phyloP scores from a whole-genome alignment of 2,888 invertebrate genomes.

The Hirtodrosophila duncani region DNA sequence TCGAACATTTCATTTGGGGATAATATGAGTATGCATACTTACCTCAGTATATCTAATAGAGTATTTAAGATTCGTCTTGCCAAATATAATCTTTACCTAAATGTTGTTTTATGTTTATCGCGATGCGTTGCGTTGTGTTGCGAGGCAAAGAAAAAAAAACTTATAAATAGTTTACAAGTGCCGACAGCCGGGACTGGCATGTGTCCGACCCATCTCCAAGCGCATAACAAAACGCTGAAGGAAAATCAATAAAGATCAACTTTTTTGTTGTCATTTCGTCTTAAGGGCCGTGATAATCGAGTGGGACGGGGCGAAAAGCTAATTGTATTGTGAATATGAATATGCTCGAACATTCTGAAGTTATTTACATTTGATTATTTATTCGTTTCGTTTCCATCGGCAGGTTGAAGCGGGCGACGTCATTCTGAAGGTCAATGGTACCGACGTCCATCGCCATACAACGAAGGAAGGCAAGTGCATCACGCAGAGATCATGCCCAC shows the following conservation, averaged over 20 bases:
- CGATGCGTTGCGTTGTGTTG: constrained; percentile 29
- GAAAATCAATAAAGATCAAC: constrained; percentile 48
- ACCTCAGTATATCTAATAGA: too few species aligned
- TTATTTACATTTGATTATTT: constrained; percentile 7
- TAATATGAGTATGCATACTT: too few species aligned
- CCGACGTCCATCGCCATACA: constrained; percentile 93
- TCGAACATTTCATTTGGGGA: too few species aligned
- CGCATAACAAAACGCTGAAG: constrained; percentile 21
- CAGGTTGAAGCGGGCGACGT: constrained; percentile 97
- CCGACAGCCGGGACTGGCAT: constrained; percentile 35
- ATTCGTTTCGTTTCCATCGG: too few species aligned
- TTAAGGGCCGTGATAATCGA: constrained; percentile 5
- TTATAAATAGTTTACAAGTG: constrained; percentile 69
- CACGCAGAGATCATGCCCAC: too few species aligned
- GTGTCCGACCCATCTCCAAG: constrained; percentile 2
- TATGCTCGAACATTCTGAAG: constrained; percentile 1
- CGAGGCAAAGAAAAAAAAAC: constrained; percentile 36
- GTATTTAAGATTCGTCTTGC: too few species aligned
- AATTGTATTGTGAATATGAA: too few species aligned
- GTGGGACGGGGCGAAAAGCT: neutral
- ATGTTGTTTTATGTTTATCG: constrained; percentile 18
- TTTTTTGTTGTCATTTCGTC: constrained; percentile 24
- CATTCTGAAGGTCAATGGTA: constrained; percentile 94
- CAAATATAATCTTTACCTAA: too few species aligned
- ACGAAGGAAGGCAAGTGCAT: constrained; percentile 92